A percentile compares a stretch with the other conserved stretches of the same genome.
Conservation (phyloP, 2,888 invertebrate genomes). For the Pristionchus maxplancki region DNA sequence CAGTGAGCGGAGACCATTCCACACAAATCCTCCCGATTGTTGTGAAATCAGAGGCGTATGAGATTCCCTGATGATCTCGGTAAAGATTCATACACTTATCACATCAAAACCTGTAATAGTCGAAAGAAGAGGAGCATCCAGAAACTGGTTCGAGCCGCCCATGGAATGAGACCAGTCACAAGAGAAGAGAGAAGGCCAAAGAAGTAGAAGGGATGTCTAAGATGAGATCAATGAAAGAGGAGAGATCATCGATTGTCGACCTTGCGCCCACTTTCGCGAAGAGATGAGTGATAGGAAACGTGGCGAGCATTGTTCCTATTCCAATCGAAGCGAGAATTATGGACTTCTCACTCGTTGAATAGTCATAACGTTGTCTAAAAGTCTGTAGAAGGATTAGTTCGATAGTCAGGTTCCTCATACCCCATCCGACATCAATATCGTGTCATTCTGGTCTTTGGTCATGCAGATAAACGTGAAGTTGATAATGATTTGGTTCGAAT, state of each 20-base stretch:
- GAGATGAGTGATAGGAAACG: conserved; percentile 49
- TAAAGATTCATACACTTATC: background rate
- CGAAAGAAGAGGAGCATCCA: conserved; percentile 23
- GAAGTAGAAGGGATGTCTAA: conserved; percentile 36
- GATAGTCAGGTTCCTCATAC: background rate
- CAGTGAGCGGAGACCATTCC: conserved; percentile 45
- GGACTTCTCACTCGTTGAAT: conserved; percentile 22
- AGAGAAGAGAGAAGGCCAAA: conserved; percentile 46
- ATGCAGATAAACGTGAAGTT: conserved; percentile 71
- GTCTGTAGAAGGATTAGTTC: background rate
- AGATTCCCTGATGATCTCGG: conserved; percentile 50
- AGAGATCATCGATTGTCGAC: background rate
- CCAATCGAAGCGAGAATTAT: conserved; percentile 28
- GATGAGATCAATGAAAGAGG: background rate
- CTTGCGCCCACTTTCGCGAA: conserved; percentile 47
- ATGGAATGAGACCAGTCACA: conserved; percentile 46
- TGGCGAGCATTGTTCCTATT: conserved; percentile 48
- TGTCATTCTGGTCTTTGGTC: conserved; percentile 53
- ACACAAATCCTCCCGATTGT: conserved; percentile 50
- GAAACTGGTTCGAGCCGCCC: background rate
- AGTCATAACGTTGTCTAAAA: conserved; percentile 35
- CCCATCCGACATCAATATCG: background rate
- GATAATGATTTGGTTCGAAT: conserved; percentile 66
- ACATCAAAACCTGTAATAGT: conserved; percentile 16
- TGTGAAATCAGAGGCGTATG: conserved; percentile 47